phyloP scores from a whole-genome alignment of 2,888 invertebrate species.

The Bembecia ichneumoniformis region DNA sequence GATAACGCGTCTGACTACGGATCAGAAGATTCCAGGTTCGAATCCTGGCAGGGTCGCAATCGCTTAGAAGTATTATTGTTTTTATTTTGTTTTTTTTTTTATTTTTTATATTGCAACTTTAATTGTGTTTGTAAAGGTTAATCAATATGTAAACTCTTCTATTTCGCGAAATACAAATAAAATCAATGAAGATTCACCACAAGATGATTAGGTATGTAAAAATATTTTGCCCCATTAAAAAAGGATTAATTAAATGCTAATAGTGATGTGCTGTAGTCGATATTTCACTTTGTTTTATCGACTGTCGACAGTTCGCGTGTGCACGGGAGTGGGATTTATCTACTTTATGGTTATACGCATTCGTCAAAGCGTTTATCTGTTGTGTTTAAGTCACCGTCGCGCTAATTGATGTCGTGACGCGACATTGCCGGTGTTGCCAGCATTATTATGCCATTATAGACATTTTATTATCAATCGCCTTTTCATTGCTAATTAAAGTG shows the following conservation, averaged over 20 bases:
- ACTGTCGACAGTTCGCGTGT: conserved; percentile 30
- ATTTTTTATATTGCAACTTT: too few relatives aligned
- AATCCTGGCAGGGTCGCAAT: conserved; percentile 75
- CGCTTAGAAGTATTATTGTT: too few relatives aligned
- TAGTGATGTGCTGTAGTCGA: conserved; percentile 50
- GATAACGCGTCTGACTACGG: conserved; percentile 81
- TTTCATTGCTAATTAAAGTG: too few relatives aligned
- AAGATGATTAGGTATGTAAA: too few relatives aligned
- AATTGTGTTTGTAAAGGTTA: too few relatives aligned
- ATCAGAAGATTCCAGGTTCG: conserved; percentile 79
- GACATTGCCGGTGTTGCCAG: background rate
- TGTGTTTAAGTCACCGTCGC: conserved; percentile 45
- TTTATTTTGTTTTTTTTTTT: too few relatives aligned
- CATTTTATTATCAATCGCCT: too few relatives aligned
- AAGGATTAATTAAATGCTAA: conserved; percentile 44
- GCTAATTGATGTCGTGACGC: conserved; percentile 41
- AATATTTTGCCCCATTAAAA: background rate
- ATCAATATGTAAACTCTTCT: too few relatives aligned
- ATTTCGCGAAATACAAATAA: too few relatives aligned
- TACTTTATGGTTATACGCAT: conserved; percentile 41
- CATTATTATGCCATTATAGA: too few relatives aligned
- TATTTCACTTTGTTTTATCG: conserved; percentile 49
- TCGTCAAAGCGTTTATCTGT: conserved; percentile 37
- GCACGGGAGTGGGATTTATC: conserved; percentile 31
- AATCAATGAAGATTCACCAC: too few relatives aligned